phyloP scores from a whole-genome alignment of 2,888 invertebrate species.

The Phorcus lineatus region DNA sequence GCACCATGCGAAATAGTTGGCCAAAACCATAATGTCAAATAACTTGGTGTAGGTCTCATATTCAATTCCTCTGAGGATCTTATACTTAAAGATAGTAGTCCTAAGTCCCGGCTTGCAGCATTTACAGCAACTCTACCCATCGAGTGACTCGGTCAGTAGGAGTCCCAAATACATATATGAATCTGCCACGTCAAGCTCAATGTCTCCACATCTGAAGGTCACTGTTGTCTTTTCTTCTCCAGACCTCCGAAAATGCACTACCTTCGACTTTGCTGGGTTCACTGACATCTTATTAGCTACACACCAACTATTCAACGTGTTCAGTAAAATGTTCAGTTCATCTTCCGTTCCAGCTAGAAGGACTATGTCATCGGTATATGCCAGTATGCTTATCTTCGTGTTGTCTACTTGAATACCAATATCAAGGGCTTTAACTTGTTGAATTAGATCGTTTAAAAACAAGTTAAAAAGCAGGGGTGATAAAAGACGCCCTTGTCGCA shows the following conservation, averaged over 20 bases:
- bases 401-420: too few species aligned
- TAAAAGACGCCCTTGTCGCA: too few species aligned
- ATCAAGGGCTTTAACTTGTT: too few species aligned
- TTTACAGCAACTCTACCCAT: constrained; percentile 11
- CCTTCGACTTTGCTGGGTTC: not conserved
- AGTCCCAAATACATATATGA: constrained; percentile 4
- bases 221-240: not conserved
- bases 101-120: constrained; percentile 20
- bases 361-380: too few species aligned
- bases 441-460: too few species aligned
- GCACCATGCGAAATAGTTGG: constrained; percentile 17
- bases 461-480: too few species aligned
- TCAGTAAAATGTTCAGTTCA: not conserved
- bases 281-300: not conserved
- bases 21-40: constrained; percentile 15
- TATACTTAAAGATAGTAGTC: constrained; percentile 24
- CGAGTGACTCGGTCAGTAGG: constrained; percentile 14
- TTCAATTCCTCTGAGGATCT: not conserved
- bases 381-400: too few species aligned
- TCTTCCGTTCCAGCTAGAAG: too few species aligned
- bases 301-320: not conserved
- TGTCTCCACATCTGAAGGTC: not conserved
- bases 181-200: not conserved
- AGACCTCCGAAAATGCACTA: too few species aligned
- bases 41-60: constrained; percentile 16